A percentile compares a stretch with the other conserved stretches of the same genome.
phyloP scores from a whole-genome alignment of 2,888 invertebrate genomes.

The Drosophila eohydei region DNA sequence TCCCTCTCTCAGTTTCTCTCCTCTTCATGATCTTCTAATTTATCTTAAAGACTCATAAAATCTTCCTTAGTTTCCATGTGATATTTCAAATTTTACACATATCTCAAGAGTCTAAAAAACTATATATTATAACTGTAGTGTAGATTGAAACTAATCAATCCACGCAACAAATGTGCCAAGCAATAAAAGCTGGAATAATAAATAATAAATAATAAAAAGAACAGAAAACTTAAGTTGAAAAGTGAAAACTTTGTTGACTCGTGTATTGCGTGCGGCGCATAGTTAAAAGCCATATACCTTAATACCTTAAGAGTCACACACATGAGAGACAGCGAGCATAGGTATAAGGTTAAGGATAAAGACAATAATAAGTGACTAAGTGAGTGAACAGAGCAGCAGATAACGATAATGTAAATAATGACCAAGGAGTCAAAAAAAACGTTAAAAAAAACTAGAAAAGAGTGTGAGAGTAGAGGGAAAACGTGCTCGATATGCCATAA shows the following conservation, averaged over 20 bases:
- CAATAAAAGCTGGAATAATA: background rate
- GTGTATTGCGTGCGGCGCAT: constrained; percentile 63
- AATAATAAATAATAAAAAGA: constrained; percentile 38
- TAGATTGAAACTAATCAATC: too few species aligned
- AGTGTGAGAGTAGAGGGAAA: constrained; percentile 11
- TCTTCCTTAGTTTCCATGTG: too few species aligned
- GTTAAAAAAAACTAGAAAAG: constrained; percentile 32
- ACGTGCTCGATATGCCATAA: constrained; percentile 78
- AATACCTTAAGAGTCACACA: constrained; percentile 55
- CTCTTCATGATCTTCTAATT: too few species aligned
- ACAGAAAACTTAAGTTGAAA: constrained; percentile 36
- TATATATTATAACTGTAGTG: too few species aligned
- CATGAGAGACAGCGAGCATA: constrained; percentile 55
- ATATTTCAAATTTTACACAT: too few species aligned
- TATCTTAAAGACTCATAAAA: too few species aligned
- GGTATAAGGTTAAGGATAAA: constrained; percentile 46
- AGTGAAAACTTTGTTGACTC: constrained; percentile 40
- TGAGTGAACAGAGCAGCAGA: constrained; percentile 61
- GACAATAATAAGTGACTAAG: constrained; percentile 73
- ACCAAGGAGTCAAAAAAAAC: constrained; percentile 49
- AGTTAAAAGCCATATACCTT: constrained; percentile 59
- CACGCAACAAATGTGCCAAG: too few species aligned
- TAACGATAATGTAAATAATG: constrained; percentile 81
- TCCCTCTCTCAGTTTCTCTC: too few species aligned
- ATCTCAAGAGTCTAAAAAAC: too few species aligned